Evolutionary conservation across 2,797 vertebrate genomes (phyloP).

Genomic region (Odontamblyopus rebecca): DNA sequence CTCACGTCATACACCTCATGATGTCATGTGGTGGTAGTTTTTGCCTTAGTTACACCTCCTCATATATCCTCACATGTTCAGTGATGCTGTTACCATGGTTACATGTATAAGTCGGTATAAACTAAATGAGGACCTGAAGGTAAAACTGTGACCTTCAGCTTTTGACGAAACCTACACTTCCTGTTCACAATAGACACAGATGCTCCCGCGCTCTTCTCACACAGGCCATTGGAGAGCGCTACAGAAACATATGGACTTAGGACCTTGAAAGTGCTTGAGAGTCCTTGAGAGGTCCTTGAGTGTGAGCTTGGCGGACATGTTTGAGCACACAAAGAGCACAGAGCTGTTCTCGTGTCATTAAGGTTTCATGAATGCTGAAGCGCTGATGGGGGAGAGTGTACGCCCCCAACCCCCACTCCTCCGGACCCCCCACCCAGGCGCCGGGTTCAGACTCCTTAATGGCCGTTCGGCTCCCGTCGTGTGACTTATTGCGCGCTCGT

Average conservation of each 20-base stretch:
- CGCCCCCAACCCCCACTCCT: slow-evolving; percentile 18
- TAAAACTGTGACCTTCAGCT: too few relatives aligned
- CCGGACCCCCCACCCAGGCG: slow-evolving; percentile 40
- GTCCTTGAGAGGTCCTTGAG: slow-evolving; percentile 2
- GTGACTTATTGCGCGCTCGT: slow-evolving; percentile 82
- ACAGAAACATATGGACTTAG: not conserved
- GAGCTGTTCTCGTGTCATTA: slow-evolving; percentile 25
- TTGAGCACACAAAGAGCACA: slow-evolving; percentile 23
- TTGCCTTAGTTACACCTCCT: too few relatives aligned
- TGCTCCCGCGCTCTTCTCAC: not conserved
- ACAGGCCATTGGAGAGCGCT: not conserved
- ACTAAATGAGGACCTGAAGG: too few relatives aligned
- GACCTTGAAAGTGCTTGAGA: slow-evolving; percentile 6
- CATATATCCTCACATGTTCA: too few relatives aligned
- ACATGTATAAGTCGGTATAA: too few relatives aligned
- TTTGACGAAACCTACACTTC: too few relatives aligned
- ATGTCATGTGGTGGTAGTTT: too few relatives aligned
- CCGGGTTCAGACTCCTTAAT: slow-evolving; percentile 87
- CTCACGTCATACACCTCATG: too few relatives aligned
- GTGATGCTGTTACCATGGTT: too few relatives aligned
- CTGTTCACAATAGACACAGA: not conserved
- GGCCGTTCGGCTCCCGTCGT: slow-evolving; percentile 70
- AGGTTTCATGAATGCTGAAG: slow-evolving; percentile 35
- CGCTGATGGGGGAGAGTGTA: slow-evolving; percentile 69
- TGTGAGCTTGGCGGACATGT: not conserved